Evolutionary conservation across 2,888 invertebrate genomes (phyloP).

Genomic region (Vanessa cardui): DNA sequence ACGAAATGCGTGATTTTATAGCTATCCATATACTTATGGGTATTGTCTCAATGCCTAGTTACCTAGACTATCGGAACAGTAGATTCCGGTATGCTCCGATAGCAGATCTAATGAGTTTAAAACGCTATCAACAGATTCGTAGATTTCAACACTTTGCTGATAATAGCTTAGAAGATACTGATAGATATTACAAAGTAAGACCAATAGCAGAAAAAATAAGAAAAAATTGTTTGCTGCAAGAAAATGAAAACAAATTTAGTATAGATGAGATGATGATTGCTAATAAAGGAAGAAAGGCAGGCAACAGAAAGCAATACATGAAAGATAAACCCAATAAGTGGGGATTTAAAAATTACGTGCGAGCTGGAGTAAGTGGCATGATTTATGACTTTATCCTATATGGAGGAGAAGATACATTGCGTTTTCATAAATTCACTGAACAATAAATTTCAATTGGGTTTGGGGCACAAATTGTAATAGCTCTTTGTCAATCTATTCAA

Average conservation of each 20-base stretch:
- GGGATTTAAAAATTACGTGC: conserved; percentile 44
- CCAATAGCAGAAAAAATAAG: conserved; percentile 43
- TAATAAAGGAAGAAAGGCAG: conserved; percentile 52
- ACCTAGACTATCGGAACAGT: conserved; percentile 45
- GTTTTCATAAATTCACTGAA: conserved; percentile 42
- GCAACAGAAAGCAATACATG: conserved; percentile 48
- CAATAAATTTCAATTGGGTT: conserved; percentile 45
- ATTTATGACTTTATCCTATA: conserved; percentile 55
- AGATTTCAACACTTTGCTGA: conserved; percentile 47
- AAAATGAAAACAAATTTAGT: conserved; percentile 44
- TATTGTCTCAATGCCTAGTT: conserved; percentile 45
- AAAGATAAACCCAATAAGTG: conserved; percentile 48
- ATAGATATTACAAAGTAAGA: conserved; percentile 49
- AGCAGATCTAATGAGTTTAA: conserved; percentile 47
- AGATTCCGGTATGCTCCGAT: conserved; percentile 39
- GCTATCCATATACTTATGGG: conserved; percentile 50
- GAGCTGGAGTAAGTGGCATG: conserved; percentile 53
- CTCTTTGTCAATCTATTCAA: conserved; percentile 30
- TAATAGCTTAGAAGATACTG: conserved; percentile 42
- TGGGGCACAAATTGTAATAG: conserved; percentile 49
- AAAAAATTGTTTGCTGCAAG: conserved; percentile 30
- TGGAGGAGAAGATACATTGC: conserved; percentile 50
- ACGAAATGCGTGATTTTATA: conserved; percentile 47
- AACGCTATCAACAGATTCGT: conserved; percentile 46
- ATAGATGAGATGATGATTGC: conserved; percentile 55